Evolutionary conservation across 2,113 vertebrate species (phyloP).

Genomic region (Corythornis madagascariensis): DNA sequence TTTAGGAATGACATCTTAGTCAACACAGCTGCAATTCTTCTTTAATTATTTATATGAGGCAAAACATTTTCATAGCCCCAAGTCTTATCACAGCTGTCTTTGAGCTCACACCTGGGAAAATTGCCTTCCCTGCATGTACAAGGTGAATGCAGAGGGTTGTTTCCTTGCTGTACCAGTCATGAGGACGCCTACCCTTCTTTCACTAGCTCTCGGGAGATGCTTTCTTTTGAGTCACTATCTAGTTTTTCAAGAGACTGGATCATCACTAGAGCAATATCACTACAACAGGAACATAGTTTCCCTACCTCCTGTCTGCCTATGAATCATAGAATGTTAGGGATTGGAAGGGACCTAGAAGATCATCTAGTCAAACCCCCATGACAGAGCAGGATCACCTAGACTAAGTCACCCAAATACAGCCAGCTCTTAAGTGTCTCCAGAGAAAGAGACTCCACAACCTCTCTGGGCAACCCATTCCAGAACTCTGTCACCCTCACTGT

Average conservation of each 20-base stretch:
- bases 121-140: background rate
- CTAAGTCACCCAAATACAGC: too few species aligned
- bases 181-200: background rate
- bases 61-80: background rate
- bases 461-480: too few species aligned
- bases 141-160: too few species aligned
- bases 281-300: background rate
- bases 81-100: background rate
- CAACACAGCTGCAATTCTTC: accelerated
- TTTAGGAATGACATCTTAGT: background rate
- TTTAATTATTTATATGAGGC: background rate
- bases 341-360: too few species aligned
- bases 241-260: background rate
- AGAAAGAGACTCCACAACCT: too few species aligned
- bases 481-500: too few species aligned
- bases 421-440: too few species aligned
- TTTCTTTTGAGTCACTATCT: background rate
- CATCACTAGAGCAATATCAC: background rate
- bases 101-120: background rate
- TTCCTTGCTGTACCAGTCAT: background rate
- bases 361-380: too few species aligned
- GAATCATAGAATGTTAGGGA: background rate
- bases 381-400: too few species aligned
- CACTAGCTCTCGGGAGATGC: background rate
- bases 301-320: background rate